Percentiles rank a stretch among this genome's conserved stretches.
phyloP scores from a whole-genome alignment of 1,140 invertebrate species.

The Eumaeus atala region DNA sequence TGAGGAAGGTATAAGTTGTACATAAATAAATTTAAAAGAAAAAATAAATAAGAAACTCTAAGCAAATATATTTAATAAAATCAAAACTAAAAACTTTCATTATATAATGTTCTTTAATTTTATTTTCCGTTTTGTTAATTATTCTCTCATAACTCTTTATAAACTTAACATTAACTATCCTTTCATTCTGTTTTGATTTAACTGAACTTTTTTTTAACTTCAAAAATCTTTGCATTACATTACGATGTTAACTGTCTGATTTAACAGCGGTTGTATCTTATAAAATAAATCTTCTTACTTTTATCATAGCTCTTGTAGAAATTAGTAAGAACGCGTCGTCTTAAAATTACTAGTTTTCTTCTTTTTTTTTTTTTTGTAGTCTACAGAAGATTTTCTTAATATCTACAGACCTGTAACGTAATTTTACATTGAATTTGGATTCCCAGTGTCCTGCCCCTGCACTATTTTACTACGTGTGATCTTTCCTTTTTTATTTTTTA shows the following conservation, averaged over 20 bases:
- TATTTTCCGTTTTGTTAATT: background rate
- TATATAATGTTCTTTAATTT: slow-evolving; percentile 1
- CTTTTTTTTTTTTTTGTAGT: background rate
- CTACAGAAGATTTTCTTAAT: slow-evolving; percentile 48
- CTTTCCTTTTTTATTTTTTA: slow-evolving; percentile 59
- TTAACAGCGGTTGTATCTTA: slow-evolving; percentile 3
- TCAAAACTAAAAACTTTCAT: slow-evolving; percentile 1
- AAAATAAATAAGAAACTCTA: slow-evolving; percentile 2
- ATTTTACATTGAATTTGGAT: background rate
- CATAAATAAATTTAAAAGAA: background rate
- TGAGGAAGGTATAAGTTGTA: no score
- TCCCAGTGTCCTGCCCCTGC: slow-evolving; percentile 49
- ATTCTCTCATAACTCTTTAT: background rate
- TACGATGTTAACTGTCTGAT: slow-evolving; percentile 1
- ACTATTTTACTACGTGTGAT: slow-evolving; percentile 65
- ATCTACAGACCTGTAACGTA: slow-evolving; percentile 58
- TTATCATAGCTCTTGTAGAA: slow-evolving; percentile 7
- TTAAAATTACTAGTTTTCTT: background rate
- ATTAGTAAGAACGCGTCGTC: background rate
- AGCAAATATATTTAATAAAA: background rate
- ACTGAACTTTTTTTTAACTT: background rate
- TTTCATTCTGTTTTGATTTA: background rate
- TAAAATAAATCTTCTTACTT: slow-evolving; percentile 7
- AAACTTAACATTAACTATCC: slow-evolving; percentile 1
- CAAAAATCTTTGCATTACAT: slow-evolving; percentile 1